phyloP scores from a whole-genome alignment of 2,113 vertebrate species.

The Burhinus oedicnemus region DNA sequence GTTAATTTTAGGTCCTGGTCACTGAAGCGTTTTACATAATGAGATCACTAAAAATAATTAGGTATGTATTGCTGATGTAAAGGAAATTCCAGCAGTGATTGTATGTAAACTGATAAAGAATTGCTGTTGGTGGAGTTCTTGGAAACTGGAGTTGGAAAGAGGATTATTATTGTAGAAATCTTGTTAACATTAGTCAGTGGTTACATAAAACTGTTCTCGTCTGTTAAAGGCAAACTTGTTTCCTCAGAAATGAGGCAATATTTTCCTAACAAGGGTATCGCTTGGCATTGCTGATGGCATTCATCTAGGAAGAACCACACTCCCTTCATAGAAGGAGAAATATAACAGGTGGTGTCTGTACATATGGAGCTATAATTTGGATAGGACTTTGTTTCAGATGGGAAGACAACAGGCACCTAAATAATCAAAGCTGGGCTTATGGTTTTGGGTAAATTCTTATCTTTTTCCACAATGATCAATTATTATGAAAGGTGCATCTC shows the following conservation, averaged over 20 bases:
- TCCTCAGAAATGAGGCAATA: neutral
- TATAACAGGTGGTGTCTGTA: neutral
- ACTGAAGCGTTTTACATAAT: constrained; percentile 32
- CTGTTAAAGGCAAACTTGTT: neutral
- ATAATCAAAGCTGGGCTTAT: neutral
- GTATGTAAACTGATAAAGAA: neutral
- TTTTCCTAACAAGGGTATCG: neutral
- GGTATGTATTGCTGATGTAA: constrained; percentile 25
- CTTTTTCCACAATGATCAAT: neutral
- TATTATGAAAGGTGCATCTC: neutral
- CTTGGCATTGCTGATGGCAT: neutral
- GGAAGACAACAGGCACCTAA: neutral
- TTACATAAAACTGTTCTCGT: neutral
- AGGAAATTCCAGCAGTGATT: neutral
- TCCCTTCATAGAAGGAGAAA: neutral
- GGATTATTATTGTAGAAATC: neutral
- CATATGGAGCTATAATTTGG: neutral
- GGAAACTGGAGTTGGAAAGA: neutral
- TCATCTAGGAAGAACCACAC: neutral
- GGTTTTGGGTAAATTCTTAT: neutral
- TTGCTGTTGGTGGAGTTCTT: neutral
- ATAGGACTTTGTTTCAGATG: neutral
- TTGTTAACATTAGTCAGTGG: neutral
- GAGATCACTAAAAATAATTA: constrained; percentile 40
- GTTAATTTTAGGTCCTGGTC: constrained; percentile 23